phyloP scores from a whole-genome alignment of 2,888 invertebrate species.

The Clunio marinus region DNA sequence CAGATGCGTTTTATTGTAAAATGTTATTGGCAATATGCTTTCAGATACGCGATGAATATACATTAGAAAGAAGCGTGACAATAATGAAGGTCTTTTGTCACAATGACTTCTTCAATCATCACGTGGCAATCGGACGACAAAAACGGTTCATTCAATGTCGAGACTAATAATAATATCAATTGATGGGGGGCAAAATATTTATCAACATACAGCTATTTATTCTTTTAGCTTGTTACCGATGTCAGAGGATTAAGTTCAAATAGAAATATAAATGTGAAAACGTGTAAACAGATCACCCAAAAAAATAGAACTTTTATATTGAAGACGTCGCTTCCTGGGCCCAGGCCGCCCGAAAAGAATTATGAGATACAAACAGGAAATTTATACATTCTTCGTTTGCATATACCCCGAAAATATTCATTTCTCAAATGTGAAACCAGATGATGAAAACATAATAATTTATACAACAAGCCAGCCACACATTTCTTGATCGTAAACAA shows the following conservation, averaged over 20 bases:
- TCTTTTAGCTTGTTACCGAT: neutral
- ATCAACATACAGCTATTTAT: neutral
- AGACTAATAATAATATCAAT: neutral
- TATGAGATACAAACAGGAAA: conserved; percentile 29
- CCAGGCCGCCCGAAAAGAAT: conserved; percentile 13
- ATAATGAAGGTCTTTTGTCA: conserved; percentile 1
- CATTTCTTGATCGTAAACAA: conserved; percentile 20
- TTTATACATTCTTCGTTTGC: conserved; percentile 26
- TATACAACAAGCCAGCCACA: conserved; percentile 30
- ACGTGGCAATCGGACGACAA: neutral
- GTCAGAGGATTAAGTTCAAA: neutral
- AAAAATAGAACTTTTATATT: neutral
- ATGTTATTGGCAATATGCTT: conserved; percentile 35
- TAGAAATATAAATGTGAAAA: neutral
- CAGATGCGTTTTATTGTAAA: conserved; percentile 33
- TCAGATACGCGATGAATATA: conserved; percentile 19
- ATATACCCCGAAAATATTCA: conserved; percentile 4
- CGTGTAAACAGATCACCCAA: neutral
- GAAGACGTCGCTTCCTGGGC: neutral
- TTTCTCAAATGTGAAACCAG: conserved; percentile 19
- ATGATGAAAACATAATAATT: conserved; percentile 37
- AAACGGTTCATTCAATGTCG: no score
- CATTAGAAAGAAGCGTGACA: neutral
- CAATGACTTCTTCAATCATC: neutral
- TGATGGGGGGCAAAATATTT: conserved; percentile 1